Base-by-base conservation (phyloP, 2,113 vertebrate genomes). In the Piaya cayana region DNA sequence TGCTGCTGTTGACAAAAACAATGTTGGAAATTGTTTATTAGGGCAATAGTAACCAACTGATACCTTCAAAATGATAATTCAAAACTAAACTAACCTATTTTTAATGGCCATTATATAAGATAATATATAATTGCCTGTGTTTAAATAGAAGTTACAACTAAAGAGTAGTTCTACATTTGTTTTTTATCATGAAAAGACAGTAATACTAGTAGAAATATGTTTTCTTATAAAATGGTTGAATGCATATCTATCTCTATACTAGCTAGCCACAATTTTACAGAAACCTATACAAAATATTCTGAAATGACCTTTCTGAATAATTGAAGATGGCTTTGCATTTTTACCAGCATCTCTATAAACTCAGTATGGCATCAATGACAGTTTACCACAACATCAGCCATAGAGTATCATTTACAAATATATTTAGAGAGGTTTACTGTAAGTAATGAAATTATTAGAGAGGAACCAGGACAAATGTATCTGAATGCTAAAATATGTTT, bases 231-330 rank as follows among this genome's bases (percentile, higher is more conserved):
- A 56, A 58, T 39, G 32, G 79, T 56, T 91, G 76, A 89, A 49
- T 42, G 25, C 36, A 63, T 55, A 76, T 91, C 53, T 95, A 80
- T 82, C 42, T 93, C 60, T 86, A 63, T 65, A 43, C 32, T 92
- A 88, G 74, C 88, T 81, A 68, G 68, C 76, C 74, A 50, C 13
- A 92, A 37, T 83, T 93, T 96, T 82, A 70, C 13, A 93, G 86
- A 91, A 94, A 47, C 21, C 69, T 86, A 32, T 67, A 95, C 52
- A 97, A 96, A 88, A 75, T 92, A 94, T 89, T 97, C 90, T 92
- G 72, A 85, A 92, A 80, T 97, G 82, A 96, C 94, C 97, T 97
- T 97, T 97, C 55, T 98, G 95, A 97, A 98, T 97, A 98, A 98
- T 97, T 98, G 92, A 98, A 97, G 78, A 91, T 68, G 75, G 69